phyloP scores from a whole-genome alignment of 2,888 invertebrate species.

The Apamea crenata region DNA sequence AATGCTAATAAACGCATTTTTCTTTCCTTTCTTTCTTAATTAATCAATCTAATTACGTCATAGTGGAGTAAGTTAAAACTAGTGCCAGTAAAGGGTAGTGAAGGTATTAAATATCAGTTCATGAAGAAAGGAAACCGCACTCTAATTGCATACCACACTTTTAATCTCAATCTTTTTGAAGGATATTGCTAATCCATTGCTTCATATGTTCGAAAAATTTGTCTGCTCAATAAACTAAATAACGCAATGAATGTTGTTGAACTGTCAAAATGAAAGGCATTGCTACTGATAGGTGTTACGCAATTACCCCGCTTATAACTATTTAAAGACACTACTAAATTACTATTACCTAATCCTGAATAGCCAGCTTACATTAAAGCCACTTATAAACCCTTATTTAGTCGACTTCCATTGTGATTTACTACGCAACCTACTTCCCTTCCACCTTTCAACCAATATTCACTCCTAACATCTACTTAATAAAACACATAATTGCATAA shows the following conservation, averaged over 20 bases:
- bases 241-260: too few relatives aligned
- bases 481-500: slow-evolving; percentile 57
- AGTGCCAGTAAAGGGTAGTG: background rate
- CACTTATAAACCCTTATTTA: slow-evolving; percentile 50
- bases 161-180: too few relatives aligned
- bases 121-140: too few relatives aligned
- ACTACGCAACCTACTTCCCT: slow-evolving; percentile 14
- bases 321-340: slow-evolving; percentile 29
- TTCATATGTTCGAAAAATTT: too few relatives aligned
- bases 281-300: too few relatives aligned
- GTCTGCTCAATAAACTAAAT: too few relatives aligned
- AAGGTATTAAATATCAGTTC: background rate
- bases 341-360: slow-evolving; percentile 26
- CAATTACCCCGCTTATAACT: background rate
- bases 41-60: background rate
- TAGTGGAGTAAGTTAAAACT: background rate
- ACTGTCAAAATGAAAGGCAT: too few relatives aligned
- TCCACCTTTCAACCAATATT: slow-evolving; percentile 40
- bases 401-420: slow-evolving; percentile 47
- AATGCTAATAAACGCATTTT: too few relatives aligned
- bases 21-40: too few relatives aligned
- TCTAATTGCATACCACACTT: too few relatives aligned
- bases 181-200: too few relatives aligned
- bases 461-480: slow-evolving; percentile 11
- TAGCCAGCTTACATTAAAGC: slow-evolving; percentile 37